Conservation (phyloP, 2,888 invertebrate genomes). For the Epistrophella euchroma region DNA sequence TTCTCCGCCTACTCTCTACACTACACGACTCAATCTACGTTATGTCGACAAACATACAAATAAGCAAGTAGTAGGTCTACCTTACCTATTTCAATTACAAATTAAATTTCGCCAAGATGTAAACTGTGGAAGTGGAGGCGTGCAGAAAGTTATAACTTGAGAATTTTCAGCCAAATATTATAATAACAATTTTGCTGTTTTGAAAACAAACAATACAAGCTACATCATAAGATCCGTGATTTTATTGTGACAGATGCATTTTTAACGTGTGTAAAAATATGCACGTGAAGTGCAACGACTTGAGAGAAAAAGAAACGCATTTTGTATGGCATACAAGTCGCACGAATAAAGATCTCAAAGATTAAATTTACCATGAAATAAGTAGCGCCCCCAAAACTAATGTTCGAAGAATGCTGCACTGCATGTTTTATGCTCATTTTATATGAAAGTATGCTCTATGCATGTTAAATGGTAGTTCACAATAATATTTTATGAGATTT, state of each 20-base stretch:
- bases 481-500: constrained; percentile 38
- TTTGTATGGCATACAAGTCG: neutral
- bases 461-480: constrained; percentile 44
- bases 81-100: neutral
- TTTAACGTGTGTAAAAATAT: neutral
- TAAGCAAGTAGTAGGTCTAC: too few relatives aligned
- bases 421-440: constrained; percentile 24
- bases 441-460: constrained; percentile 9
- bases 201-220: neutral
- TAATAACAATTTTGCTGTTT: neutral
- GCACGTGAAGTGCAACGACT: neutral
- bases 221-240: constrained; percentile 3
- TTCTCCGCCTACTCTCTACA: constrained; percentile 3
- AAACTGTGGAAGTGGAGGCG: neutral
- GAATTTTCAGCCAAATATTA: neutral
- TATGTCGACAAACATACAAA: too few relatives aligned
- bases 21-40: neutral
- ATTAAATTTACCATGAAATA: constrained; percentile 27
- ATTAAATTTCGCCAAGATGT: constrained; percentile 27
- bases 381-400: constrained; percentile 9
- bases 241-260: constrained; percentile 23
- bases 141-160: constrained; percentile 3
- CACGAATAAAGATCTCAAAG: constrained; percentile 25
- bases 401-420: constrained; percentile 19
- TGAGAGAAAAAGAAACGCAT: neutral